These are phyloP conservation scores for Nilaparvata lugens DNA, from an alignment of 1,140 invertebrate genomes.

Conservation along the genomic window DNA sequence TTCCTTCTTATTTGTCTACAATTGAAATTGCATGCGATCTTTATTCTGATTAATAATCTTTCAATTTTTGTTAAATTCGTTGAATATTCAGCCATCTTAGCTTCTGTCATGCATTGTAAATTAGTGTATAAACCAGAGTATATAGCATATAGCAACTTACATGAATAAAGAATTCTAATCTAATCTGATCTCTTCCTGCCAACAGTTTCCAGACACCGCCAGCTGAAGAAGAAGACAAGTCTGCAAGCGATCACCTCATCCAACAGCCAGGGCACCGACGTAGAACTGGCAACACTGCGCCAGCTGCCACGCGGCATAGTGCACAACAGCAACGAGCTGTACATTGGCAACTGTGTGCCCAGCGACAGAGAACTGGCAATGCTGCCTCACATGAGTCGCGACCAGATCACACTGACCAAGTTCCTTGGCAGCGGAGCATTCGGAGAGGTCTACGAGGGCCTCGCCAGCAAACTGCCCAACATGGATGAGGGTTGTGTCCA, in stretches of 20 bases:
- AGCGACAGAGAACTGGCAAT: conserved; percentile 52
- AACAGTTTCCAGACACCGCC: conserved; percentile 31
- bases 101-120: too few species aligned
- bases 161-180: too few species aligned
- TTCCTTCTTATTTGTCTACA: too few species aligned
- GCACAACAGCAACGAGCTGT: conserved; percentile 72
- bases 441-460: conserved; percentile 91
- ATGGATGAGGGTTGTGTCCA: conserved; percentile 43
- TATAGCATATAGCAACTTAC: too few species aligned
- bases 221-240: conserved; percentile 47
- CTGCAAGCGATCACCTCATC: conserved; percentile 33
- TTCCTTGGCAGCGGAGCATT: conserved; percentile 94
- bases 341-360: conserved; percentile 39
- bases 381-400: conserved; percentile 68
- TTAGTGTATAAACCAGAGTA: too few species aligned
- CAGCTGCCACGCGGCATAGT: conserved; percentile 65
- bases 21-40: too few species aligned
- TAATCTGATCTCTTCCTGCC: background rate
- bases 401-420: conserved; percentile 70
- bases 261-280: conserved; percentile 46
- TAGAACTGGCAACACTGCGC: conserved; percentile 78
- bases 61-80: too few species aligned
- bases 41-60: too few species aligned
- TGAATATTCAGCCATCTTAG: too few species aligned
- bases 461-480: conserved; percentile 51